phyloP scores from a whole-genome alignment of 2,797 vertebrate species.

The Chiloscyllium punctatum region DNA sequence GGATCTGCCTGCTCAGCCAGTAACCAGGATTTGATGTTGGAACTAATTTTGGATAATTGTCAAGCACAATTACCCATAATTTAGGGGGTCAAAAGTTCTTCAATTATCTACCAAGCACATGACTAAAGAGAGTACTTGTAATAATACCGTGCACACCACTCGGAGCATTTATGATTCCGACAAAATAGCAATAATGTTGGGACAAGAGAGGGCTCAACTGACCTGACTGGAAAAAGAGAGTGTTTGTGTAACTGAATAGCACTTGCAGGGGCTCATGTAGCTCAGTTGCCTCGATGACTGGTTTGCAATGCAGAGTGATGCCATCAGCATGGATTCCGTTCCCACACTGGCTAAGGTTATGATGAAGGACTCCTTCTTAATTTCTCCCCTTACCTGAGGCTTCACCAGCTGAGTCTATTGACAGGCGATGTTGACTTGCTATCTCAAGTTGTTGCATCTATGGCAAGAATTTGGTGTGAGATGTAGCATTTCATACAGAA shows the following conservation, averaged over 20 bases:
- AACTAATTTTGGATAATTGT: no score
- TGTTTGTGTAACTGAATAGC: neutral
- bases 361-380: no score
- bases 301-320: neutral
- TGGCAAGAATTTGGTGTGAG: no score
- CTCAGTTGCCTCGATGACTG: neutral
- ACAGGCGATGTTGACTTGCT: no score
- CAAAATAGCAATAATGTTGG: neutral
- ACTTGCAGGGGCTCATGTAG: neutral
- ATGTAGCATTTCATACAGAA: neutral
- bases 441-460: no score
- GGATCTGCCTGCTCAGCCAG: neutral
- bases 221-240: neutral
- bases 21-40: neutral
- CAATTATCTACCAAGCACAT: neutral
- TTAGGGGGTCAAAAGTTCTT: neutral
- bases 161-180: neutral
- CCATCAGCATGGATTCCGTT: no score
- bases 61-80: neutral
- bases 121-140: neutral
- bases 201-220: neutral
- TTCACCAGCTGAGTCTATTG: no score
- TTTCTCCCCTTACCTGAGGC: no score
- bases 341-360: no score
- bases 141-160: neutral